These are phyloP conservation scores for Scaptomyza caliginosa DNA, from an alignment of 2,888 invertebrate species.

Conservation along the genomic window DNA sequence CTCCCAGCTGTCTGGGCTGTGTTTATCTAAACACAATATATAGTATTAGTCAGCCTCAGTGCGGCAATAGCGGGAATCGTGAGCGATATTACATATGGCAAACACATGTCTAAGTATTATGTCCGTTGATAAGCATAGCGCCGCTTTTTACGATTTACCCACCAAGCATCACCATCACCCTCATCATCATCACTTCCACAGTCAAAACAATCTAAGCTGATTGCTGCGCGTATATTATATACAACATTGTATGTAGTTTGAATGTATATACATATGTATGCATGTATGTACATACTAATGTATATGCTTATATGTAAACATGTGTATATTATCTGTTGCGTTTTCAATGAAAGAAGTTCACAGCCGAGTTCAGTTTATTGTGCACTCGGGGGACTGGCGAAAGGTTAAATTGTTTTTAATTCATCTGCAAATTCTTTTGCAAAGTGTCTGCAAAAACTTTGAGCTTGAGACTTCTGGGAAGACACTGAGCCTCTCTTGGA, in stretches of 20 bases:
- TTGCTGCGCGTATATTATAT: conserved; percentile 38
- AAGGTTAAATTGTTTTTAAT: conserved; percentile 80
- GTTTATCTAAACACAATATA: conserved; percentile 48
- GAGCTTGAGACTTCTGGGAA: conserved; percentile 26
- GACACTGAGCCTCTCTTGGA: not conserved
- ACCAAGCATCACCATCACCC: not conserved
- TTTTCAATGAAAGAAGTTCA: conserved; percentile 72
- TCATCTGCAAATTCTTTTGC: conserved; percentile 71
- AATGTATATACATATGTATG: not conserved
- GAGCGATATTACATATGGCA: conserved; percentile 34
- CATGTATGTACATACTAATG: not conserved
- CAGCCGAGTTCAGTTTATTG: conserved; percentile 74
- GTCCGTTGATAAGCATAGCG: conserved; percentile 60
- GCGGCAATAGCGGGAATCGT: conserved; percentile 7
- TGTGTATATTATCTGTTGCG: conserved; percentile 45
- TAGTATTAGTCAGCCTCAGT: conserved; percentile 35
- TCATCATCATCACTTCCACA: conserved; percentile 28
- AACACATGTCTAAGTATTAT: conserved; percentile 31
- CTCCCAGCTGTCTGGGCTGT: conserved; percentile 29
- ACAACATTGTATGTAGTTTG: conserved; percentile 3
- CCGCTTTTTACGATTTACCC: conserved; percentile 31
- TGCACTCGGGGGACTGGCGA: conserved; percentile 56
- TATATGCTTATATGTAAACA: conserved; percentile 9
- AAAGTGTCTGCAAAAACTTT: conserved; percentile 41
- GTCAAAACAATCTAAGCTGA: conserved; percentile 70